Percentiles rank a stretch among this genome's conserved stretches.
phyloP scores from a whole-genome alignment of 2,797 vertebrate species.

The Danio albolineatus region DNA sequence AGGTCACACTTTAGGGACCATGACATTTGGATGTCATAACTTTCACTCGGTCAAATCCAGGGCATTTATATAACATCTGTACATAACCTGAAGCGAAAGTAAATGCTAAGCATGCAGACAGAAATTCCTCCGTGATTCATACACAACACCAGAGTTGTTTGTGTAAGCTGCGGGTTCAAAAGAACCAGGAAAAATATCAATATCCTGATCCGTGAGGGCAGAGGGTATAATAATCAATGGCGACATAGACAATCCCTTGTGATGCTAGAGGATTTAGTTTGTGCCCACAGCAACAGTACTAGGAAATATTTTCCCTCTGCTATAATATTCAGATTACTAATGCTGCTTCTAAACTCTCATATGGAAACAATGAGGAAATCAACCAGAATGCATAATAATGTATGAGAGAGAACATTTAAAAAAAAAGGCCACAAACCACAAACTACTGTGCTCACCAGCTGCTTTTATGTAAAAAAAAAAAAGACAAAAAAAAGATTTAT shows the following conservation, averaged over 20 bases:
- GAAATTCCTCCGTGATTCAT: constrained; percentile 13
- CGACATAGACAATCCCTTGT: constrained; percentile 1
- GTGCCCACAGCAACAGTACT: background rate
- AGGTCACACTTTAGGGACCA: constrained; percentile 11
- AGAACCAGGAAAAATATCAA: background rate
- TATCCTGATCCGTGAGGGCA: constrained; percentile 1
- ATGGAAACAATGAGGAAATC: constrained; percentile 14
- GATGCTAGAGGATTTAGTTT: background rate
- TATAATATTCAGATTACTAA: constrained; percentile 7
- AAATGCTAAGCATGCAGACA: background rate
- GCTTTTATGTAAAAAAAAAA: background rate
- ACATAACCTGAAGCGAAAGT: constrained; percentile 9
- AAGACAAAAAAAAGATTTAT: background rate
- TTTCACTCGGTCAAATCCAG: constrained; percentile 21
- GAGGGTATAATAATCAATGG: background rate
- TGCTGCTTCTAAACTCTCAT: background rate
- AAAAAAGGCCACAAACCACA: background rate
- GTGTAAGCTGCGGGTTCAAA: background rate
- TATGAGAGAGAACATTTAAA: background rate
- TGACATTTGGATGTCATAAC: constrained; percentile 16
- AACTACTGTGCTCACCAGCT: background rate
- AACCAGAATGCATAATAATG: background rate
- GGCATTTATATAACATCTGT: constrained; percentile 29
- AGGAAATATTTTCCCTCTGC: constrained; percentile 26
- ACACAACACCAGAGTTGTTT: background rate